A percentile compares a stretch with the other conserved stretches of the same genome.
Conservation (phyloP, 2,797 vertebrate genomes). For the Melanotaenia trifasciata region DNA sequence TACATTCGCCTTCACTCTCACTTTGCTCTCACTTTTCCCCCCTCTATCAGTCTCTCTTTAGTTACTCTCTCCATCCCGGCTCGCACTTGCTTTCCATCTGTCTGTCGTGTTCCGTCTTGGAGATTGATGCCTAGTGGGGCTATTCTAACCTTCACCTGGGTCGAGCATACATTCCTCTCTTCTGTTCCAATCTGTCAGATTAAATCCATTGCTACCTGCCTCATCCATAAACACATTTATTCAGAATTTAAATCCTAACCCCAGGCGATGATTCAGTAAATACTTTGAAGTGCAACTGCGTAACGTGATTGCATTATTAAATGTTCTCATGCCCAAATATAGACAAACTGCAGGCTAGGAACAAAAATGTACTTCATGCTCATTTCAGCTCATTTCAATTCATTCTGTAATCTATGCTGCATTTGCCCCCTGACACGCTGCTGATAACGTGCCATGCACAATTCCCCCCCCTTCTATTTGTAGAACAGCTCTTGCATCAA, state of each 20-base stretch:
- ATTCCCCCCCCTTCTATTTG: constrained; percentile 43
- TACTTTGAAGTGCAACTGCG: constrained; percentile 82
- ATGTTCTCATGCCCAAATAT: constrained; percentile 76
- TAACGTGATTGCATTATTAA: constrained; percentile 77
- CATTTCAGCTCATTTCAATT: constrained; percentile 76
- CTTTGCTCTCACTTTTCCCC: constrained; percentile 53
- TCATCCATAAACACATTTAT: constrained; percentile 80
- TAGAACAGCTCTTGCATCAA: constrained; percentile 51
- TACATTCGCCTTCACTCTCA: constrained; percentile 72
- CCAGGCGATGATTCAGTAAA: constrained; percentile 76
- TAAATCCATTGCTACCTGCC: constrained; percentile 73
- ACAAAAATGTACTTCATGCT: constrained; percentile 78
- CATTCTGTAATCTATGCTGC: constrained; percentile 64
- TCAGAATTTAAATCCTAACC: constrained; percentile 80
- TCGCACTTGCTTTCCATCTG: constrained; percentile 62
- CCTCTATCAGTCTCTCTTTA: constrained; percentile 67
- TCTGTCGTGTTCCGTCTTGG: constrained; percentile 66
- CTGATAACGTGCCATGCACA: constrained; percentile 66
- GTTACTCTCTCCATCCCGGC: constrained; percentile 59
- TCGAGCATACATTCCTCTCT: constrained; percentile 61
- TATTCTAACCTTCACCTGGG: constrained; percentile 79
- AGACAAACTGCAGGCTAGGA: constrained; percentile 76
- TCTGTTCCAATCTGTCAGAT: constrained; percentile 81
- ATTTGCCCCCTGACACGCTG: constrained; percentile 66
- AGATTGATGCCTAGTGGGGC: constrained; percentile 74